Evolutionary conservation across 2,888 invertebrate genomes (phyloP), one percentile per base, ranked within the genome.

Genomic region (Fragum fragum): DNA sequence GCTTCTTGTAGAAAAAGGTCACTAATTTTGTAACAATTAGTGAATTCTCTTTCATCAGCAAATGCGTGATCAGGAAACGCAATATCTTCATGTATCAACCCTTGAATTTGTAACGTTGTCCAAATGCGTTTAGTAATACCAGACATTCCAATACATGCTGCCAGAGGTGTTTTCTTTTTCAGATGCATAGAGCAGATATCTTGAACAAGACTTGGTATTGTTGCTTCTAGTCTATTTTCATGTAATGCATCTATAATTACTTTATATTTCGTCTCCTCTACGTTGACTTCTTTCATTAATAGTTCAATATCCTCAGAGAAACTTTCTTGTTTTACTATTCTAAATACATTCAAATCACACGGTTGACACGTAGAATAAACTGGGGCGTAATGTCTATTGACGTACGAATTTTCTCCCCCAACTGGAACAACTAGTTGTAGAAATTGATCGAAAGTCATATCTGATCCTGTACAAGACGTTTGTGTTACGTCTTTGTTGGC

Each of bases 241-340:
- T 21, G 42, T 18, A 68, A n/a, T 0, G 68, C 42, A 1, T 42
- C 47, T 1, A 3, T 47, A 3, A 68, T 26, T n/a, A 23, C 28
- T 5, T 42, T 26, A 21, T 28, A 47, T 26, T 68, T 68, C 18
- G 42, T 23, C 0, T 16, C 16, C 9, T 42, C 42, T 39, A 68
- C 26, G 2, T 47, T 26, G 6, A 42, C 2, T 14, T 26, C 29
- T 2, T 68, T 68, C 11, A 68, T 16, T 21, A 68, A 32, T 42
- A 63, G 47, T 23, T 81, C 81, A 9, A 75, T 68, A 61, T 81
- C 81, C n/a, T 55, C 32, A 6, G 81, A 55, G 53, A 81, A 81
- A 0, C 70, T 55, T 72, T 81, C 81, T 32, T 72, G 74, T 29
- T 81, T 81, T 7, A 81, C 72, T 29, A 81, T 21, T 42, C 69